Evolutionary conservation across 2,797 vertebrate species (phyloP), one percentile per base, ranked within the genome.

Genomic region (Cryptoprocta ferox): DNA sequence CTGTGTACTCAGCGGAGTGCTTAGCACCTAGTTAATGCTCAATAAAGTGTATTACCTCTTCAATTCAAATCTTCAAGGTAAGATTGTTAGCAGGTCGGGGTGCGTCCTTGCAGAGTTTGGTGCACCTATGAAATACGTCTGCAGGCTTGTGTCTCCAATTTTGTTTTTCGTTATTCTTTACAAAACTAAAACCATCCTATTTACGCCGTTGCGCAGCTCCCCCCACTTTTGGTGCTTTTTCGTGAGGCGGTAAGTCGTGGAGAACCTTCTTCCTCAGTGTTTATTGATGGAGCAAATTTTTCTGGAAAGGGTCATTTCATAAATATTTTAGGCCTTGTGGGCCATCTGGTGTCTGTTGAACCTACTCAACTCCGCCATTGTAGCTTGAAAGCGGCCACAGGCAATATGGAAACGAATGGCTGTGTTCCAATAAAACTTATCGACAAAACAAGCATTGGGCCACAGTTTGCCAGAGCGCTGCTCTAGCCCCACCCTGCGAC

Each of bases 351-450:
- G 78, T 50, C 37, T 85, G 30, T 42, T 0, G 4, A 39, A 59
- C 13, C 32, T 10, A 37, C 35, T 73, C 59, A 5, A 1, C 45
- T 13, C 84, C 6, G 24, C 16, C 26, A 24, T 4, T 61, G 24
- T 18, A 32, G 16, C n/a, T n/a, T 30, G 68, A 56, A 95, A 65
- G 66, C 19, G 39, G 50, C 42, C 16, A 12, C 0, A 76, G 42
- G 68, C 32, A 5, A 8, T 6, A 35, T 24, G 42, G 45, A 50
- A 89, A 61, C 56, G 39, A 66, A 42, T 16, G 12, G 32, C 12
- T 37, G 0, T 14, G 39, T 73, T 30, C 70, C 70, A 75, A 84
- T 88, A 88, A 95, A 95, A 93, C 89, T 90, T 71, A 90, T 45
- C 19, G 24, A 24, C 24, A 84, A 18, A 89, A 79, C 48, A 48